A percentile compares a stretch with the other conserved stretches of the same genome.
phyloP scores from a whole-genome alignment of 2,113 vertebrate species.

The Natator depressus region DNA sequence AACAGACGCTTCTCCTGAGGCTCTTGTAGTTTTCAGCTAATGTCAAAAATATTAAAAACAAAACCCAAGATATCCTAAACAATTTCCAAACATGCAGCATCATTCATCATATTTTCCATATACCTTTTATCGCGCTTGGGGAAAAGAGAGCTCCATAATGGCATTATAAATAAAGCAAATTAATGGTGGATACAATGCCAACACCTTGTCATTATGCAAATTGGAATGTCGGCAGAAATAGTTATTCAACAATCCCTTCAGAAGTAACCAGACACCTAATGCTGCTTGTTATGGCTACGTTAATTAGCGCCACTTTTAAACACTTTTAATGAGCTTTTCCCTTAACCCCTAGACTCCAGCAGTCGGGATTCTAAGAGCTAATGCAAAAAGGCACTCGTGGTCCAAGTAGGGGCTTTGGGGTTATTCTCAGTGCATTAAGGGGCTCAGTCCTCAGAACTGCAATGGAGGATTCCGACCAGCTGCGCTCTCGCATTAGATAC shows the following conservation, averaged over 20 bases:
- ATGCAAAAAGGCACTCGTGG: accelerated
- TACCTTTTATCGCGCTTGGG: not conserved
- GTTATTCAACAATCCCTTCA: slow-evolving; percentile 49
- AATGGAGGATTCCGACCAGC: accelerated
- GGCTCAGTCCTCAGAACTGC: not conserved
- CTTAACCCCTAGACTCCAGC: slow-evolving; percentile 25
- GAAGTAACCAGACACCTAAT: slow-evolving; percentile 47
- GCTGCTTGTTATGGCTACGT: slow-evolving; percentile 55
- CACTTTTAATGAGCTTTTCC: slow-evolving; percentile 59
- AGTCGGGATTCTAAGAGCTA: not conserved
- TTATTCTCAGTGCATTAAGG: not conserved
- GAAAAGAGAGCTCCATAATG: slow-evolving; percentile 49
- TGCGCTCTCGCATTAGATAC: not conserved
- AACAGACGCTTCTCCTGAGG: not conserved
- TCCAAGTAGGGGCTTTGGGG: not conserved
- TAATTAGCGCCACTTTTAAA: slow-evolving; percentile 66
- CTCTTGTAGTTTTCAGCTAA: not conserved
- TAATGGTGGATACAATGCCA: slow-evolving; percentile 71
- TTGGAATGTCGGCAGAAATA: slow-evolving; percentile 53
- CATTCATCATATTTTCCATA: slow-evolving; percentile 40
- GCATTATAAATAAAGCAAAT: slow-evolving; percentile 71
- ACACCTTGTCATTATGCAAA: slow-evolving; percentile 75
- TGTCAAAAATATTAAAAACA: not conserved
- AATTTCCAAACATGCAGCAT: slow-evolving; percentile 50
- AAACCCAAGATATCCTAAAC: slow-evolving; percentile 20